Evolutionary conservation across 2,113 vertebrate species (phyloP).

Genomic region (Scartelaos histophorus): DNA sequence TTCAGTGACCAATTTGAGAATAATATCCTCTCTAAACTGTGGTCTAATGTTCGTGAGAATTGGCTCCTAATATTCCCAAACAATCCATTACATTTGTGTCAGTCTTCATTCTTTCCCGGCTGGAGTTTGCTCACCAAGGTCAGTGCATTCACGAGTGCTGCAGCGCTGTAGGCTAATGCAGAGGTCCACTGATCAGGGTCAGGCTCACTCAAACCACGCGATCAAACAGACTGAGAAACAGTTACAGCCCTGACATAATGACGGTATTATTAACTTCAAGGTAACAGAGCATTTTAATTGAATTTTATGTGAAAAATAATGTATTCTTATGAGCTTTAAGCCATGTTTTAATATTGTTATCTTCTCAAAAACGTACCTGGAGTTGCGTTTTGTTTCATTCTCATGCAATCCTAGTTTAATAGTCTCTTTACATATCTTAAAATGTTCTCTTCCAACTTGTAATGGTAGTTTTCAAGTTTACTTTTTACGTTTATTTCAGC

Average conservation of each 20-base stretch:
- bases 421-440: too few relatives aligned
- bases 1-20: slow-evolving; percentile 43
- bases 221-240: background rate
- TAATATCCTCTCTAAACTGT: slow-evolving; percentile 47
- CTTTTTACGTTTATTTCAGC: too few relatives aligned
- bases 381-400: too few relatives aligned
- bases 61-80: slow-evolving; percentile 60
- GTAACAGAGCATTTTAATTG: background rate
- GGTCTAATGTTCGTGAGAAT: slow-evolving; percentile 57
- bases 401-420: too few relatives aligned
- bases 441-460: too few relatives aligned
- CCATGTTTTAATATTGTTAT: too few relatives aligned
- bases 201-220: background rate
- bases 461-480: too few relatives aligned
- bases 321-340: too few relatives aligned
- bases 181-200: slow-evolving; percentile 22
- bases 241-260: background rate
- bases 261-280: background rate
- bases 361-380: too few relatives aligned
- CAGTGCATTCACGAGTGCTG: slow-evolving; percentile 29
- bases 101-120: slow-evolving; percentile 59
- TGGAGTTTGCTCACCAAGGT: slow-evolving; percentile 52
- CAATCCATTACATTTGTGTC: slow-evolving; percentile 68
- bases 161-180: slow-evolving; percentile 9
- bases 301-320: background rate